Evolutionary conservation across 1,140 invertebrate species (phyloP).

Genomic region (Temnothorax longispinosus): DNA sequence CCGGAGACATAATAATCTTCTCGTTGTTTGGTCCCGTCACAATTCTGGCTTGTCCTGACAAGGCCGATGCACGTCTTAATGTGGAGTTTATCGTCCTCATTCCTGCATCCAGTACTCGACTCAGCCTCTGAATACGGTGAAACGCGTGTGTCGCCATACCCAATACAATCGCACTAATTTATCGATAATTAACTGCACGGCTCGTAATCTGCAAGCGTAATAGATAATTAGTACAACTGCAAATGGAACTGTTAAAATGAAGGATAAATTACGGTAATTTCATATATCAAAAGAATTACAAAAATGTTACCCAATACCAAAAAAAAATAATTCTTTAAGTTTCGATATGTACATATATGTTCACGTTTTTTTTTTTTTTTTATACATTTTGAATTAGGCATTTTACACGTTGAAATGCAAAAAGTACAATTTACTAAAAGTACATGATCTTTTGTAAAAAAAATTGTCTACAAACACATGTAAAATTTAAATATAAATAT

Average conservation of each 20-base stretch:
- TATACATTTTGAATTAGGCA: neutral
- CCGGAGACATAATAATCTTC: constrained; percentile 81
- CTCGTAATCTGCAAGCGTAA: neutral
- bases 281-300: neutral
- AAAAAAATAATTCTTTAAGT: neutral
- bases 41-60: constrained; percentile 63
- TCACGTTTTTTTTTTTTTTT: neutral
- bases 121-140: constrained; percentile 8
- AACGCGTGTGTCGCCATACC: constrained; percentile 28
- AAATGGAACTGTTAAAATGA: neutral
- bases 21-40: constrained; percentile 78
- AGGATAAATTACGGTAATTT: neutral
- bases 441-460: neutral
- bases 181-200: neutral
- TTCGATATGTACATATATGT: neutral
- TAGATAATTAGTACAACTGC: neutral
- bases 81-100: constrained; percentile 38
- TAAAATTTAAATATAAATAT: neutral
- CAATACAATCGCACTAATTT: neutral
- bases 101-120: neutral
- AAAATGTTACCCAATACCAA: neutral
- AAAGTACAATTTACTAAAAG: neutral
- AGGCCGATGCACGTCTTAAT: constrained; percentile 65
- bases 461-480: neutral
- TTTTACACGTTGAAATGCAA: neutral